phyloP scores from a whole-genome alignment of 1,140 invertebrate species.

The Thrips palmi region DNA sequence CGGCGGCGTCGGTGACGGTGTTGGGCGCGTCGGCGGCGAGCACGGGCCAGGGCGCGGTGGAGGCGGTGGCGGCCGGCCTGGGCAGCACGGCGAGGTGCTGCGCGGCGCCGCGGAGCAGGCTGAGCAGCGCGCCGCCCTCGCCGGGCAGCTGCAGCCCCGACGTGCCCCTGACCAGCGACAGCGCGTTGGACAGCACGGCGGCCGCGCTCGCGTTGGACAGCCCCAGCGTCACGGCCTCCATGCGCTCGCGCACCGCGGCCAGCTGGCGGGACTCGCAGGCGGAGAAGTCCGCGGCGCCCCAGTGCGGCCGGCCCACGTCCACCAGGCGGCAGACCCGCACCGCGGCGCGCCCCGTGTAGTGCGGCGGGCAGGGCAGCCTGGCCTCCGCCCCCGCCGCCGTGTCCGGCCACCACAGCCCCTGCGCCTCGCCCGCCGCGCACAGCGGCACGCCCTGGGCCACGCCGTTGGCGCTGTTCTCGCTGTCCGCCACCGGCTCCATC shows the following conservation, averaged over 20 bases:
- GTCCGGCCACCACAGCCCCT: conserved; percentile 28
- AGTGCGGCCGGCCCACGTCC: conserved; percentile 34
- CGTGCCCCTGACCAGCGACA: conserved; percentile 9
- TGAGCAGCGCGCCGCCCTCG: conserved; percentile 13
- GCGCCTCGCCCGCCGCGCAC: conserved; percentile 23
- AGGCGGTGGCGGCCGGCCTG: no score
- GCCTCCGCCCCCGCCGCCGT: conserved; percentile 37
- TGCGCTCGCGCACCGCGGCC: conserved; percentile 38
- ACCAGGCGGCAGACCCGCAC: conserved; percentile 12
- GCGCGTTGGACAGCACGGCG: conserved; percentile 4
- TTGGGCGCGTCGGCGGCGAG: no score
- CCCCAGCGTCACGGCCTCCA: conserved; percentile 37
- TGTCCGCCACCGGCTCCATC: no score
- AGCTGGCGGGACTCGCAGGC: conserved; percentile 44
- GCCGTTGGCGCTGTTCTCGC: conserved; percentile 7
- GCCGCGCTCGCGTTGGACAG: conserved; percentile 23
- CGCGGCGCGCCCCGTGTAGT: conserved; percentile 17
- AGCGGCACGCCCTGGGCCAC: conserved; percentile 30
- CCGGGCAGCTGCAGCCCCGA: conserved; percentile 11
- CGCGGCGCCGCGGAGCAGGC: no score
- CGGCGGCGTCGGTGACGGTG: no score
- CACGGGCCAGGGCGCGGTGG: no score
- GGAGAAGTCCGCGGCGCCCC: conserved; percentile 54
- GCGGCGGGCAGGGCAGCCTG: conserved; percentile 33
- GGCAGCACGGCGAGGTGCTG: no score